Evolutionary conservation across 2,797 vertebrate genomes (phyloP).

Genomic region (Halcyon smyrnensis): DNA sequence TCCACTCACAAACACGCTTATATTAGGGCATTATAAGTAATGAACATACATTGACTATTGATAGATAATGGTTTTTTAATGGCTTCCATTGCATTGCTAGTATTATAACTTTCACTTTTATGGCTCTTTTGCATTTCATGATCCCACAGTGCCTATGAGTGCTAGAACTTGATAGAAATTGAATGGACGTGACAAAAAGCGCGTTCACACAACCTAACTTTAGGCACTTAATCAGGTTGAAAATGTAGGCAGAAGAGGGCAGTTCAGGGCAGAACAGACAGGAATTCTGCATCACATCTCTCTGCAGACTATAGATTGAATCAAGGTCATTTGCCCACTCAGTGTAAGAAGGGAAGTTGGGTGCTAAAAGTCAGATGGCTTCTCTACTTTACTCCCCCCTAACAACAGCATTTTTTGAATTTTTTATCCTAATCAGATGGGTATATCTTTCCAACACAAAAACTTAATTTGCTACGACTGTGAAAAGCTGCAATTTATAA

Average conservation of each 20-base stretch:
- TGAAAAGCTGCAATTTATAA: not conserved
- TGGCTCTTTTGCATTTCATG: constrained; percentile 20
- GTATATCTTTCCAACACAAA: not conserved
- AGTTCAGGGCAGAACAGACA: not conserved
- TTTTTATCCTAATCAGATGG: not conserved
- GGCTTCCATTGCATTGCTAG: not conserved
- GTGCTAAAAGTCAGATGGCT: not conserved
- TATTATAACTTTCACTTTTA: constrained; percentile 15
- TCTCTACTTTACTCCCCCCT: not conserved
- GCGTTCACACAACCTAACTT: not conserved
- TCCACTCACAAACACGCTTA: not conserved
- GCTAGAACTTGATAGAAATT: not conserved
- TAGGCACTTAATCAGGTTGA: not conserved
- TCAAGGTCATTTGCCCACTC: not conserved
- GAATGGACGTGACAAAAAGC: not conserved
- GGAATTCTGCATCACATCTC: not conserved
- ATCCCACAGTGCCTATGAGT: not conserved
- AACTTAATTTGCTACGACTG: not conserved
- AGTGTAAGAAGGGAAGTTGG: not conserved
- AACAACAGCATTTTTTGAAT: not conserved
- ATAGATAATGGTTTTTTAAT: constrained; percentile 38
- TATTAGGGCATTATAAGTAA: not conserved
- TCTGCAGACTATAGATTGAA: not conserved
- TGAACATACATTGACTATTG: not conserved
- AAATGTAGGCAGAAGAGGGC: not conserved